Evolutionary conservation across 2,113 vertebrate species (phyloP), one percentile per base, ranked within the genome.

Genomic region (Lophura nycthemera): DNA sequence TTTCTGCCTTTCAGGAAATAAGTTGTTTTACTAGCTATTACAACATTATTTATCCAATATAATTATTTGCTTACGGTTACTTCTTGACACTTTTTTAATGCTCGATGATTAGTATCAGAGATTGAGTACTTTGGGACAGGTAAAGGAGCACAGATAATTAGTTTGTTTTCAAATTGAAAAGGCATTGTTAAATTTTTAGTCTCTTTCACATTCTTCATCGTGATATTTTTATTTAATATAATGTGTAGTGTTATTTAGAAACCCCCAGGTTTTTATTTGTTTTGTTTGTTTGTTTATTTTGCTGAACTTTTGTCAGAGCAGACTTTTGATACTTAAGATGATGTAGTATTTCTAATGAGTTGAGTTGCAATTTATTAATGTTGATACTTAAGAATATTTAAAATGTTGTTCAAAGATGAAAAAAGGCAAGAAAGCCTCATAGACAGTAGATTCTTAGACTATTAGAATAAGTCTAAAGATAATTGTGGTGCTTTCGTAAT

Each of bases 401-500:
- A 25, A 66, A 63, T 25, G 11, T 75, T 85, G 13, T 73, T 27
- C 7, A 52, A 75, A 67, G 30, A 66, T 73, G 65, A 69, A 88
- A 47, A 48, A 85, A 89, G 63, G n/a, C 18, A 70, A 70, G 75
- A 79, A 89, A 79, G 66, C 18, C 7, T 89, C 30, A 54, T 19
- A 67, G 30, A 59, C 36, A 11, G 7, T 22, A 75, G 74, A 36
- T 16, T 13, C 70, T 82, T 89, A 45, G 78, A 82, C 74, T 92
- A 38, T 72, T 75, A 48, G 11, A 83, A 3, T 64, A 71, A 84
- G 63, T 59, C 67, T 85, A 57, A 73, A 94, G 59, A 48, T 84
- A 91, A 89, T 48, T 96, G 73, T 81, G 25, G n/a, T 79, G 27
- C 36, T 40, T 82, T 60, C 78, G 47, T 75, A 90, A 45, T 30